Percentiles rank a stretch among this genome's conserved stretches.
phyloP scores from a whole-genome alignment of 2,888 invertebrate species.

The Ferdinandea cuprea region DNA sequence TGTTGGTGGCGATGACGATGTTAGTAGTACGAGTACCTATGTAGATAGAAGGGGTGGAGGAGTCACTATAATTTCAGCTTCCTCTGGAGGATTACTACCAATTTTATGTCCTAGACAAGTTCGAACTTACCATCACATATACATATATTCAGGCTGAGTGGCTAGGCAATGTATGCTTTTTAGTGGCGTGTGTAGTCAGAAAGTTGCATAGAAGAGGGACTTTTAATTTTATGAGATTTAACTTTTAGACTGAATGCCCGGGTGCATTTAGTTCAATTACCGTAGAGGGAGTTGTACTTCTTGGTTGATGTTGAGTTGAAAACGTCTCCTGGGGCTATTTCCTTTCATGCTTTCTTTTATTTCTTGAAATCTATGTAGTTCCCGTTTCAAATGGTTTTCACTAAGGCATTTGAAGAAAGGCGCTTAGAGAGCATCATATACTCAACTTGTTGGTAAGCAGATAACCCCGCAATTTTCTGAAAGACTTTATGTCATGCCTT shows the following conservation, averaged over 20 bases:
- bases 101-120: conserved; percentile 68
- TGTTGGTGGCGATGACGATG: conserved; percentile 3
- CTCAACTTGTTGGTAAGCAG: too few species aligned
- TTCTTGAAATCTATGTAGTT: too few species aligned
- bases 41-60: conserved; percentile 25
- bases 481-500: too few species aligned
- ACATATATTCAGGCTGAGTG: conserved; percentile 6
- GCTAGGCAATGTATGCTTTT: conserved; percentile 38
- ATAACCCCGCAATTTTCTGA: too few species aligned
- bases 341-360: too few species aligned
- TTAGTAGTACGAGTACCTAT: too few species aligned
- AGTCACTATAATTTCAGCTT: conserved; percentile 54
- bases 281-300: conserved; percentile 26
- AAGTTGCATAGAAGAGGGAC: conserved; percentile 26
- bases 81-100: conserved; percentile 49
- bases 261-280: conserved; percentile 13
- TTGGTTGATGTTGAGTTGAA: not conserved
- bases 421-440: too few species aligned
- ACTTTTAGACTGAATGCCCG: conserved; percentile 26
- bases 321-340: not conserved
- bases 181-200: conserved; percentile 29
- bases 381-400: too few species aligned
- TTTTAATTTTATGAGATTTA: not conserved
- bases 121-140: conserved; percentile 19
- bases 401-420: too few species aligned